Evolutionary conservation across 2,797 vertebrate species (phyloP).

Genomic region (Tangara arthus): DNA sequence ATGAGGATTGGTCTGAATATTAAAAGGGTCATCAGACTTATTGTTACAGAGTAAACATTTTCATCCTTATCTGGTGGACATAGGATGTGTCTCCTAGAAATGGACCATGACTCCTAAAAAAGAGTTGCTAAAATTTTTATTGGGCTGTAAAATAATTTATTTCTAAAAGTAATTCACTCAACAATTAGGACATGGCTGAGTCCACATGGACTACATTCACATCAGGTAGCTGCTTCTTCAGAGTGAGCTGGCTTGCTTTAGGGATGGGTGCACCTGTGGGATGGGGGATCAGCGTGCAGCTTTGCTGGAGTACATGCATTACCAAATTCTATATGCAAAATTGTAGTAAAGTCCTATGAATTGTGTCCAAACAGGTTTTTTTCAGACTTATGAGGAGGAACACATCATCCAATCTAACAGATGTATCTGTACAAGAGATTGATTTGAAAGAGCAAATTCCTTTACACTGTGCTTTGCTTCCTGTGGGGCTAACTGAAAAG

Average conservation of each 20-base stretch:
- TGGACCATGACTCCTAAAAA: not conserved
- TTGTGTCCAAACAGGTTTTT: not conserved
- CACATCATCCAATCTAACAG: not conserved
- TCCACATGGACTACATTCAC: not conserved
- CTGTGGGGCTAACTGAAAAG: not conserved
- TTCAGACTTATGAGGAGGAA: not conserved
- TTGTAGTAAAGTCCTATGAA: not conserved
- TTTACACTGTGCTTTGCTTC: not conserved
- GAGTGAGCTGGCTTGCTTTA: not conserved
- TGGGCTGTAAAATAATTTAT: not conserved
- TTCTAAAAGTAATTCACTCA: not conserved
- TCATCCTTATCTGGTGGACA: not conserved
- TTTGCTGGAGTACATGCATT: not conserved
- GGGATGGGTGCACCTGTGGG: not conserved
- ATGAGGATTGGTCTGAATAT: not conserved
- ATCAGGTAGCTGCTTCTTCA: not conserved
- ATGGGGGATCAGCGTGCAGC: not conserved
- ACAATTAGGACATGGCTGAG: not conserved
- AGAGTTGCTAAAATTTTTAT: not conserved
- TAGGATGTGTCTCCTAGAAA: not conserved
- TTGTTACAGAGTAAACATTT: not conserved
- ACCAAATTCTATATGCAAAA: not conserved
- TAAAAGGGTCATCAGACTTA: not conserved
- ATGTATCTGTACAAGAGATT: not conserved
- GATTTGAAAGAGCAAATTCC: not conserved